Base-by-base conservation (phyloP, 2,888 invertebrate species). In the Cistogaster globosa region DNA sequence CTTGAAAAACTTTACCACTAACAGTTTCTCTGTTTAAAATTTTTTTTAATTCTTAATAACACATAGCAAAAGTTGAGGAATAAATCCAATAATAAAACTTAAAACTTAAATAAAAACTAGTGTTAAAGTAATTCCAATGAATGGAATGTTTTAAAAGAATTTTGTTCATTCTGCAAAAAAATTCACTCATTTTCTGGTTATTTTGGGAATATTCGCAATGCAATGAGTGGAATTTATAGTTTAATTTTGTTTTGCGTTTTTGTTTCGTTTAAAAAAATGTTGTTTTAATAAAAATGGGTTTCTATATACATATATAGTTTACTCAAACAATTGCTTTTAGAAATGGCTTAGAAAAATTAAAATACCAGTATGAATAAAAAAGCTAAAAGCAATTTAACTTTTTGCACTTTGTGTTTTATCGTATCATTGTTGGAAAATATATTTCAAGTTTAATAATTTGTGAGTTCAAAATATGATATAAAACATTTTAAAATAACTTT, bases 221-320 rank as follows among this genome's bases (percentile, higher is more conserved):
- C 38, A 38, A 51, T 68, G 38, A 68, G 68, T 38, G 20, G 36
- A 16, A 18, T 18, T 20, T 14, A 48, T 45, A 38, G 8, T 55
- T 60, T 38, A n/a, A 22, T n/a, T 42, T 26, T 22, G 20, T 62
- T 11, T 2, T 42, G n/a, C 16, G 8, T 32, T 32, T n/a, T 16
- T 45, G n/a, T 26, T 22, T n/a, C n/a, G n/a, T n/a, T 38, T 1
- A 45, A 26, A 32, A 67, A 38, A 68, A 22, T 53, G 12, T 45
- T 45, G 36, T 63, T 79, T 71, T 58, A 65, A 38, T 57, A 72
- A 72, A 79, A 79, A 72, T 20, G 14, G 16, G 4, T n/a, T 57
- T 7, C 38, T 9, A 4, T 74, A n/a, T n/a, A n/a, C n/a, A n/a
- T n/a, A n/a, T n/a, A n/a, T 45, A 12, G 1, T 38, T 58, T 76